Evolutionary conservation across 2,797 vertebrate species (phyloP), one percentile per base, ranked within the genome.

Genomic region (Notolabrus celidotus): DNA sequence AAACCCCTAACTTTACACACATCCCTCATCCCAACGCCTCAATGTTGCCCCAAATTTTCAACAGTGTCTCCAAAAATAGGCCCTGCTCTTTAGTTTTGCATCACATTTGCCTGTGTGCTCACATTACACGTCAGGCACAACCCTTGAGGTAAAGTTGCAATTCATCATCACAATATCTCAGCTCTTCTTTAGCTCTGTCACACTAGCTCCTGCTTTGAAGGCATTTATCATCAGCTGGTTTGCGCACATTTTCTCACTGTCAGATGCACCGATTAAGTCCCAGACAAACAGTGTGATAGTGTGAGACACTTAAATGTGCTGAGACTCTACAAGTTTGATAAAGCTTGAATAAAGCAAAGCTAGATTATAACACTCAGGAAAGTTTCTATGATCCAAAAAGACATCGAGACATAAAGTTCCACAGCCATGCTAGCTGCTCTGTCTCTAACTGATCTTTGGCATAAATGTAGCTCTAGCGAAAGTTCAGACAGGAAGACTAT

Each of bases 241-340:
- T 72, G 19, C 46, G n/a, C 39, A 47, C 42, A 52, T 67, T 74
- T 59, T 55, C 50, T 78, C 31, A 34, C 73, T 66, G 53, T 74
- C 67, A 63, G 65, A 67, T 67, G 56, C 43, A 69, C 27, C 57
- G 67, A 82, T 81, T 49, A 47, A 12, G 58, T 55, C 38, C 70
- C 8, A 60, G 51, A 66, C 73, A 47, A 57, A 70, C 65, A 25
- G 42, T 4, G 10, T 53, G 65, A 72, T 43, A 42, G 11, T 19
- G 41, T 34, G 51, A 42, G 59, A 64, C 52, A 65, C 67, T 33
- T n/a, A 20, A 61, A 53, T 50, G 54, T 55, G 66, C 63, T 53
- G 43, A 17, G 15, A 57, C 16, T 36, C 29, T 22, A 49, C 45
- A 17, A 6, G 17, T 50, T 53, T 64, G 54, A 71, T 33, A 22